phyloP scores from a whole-genome alignment of 1,140 invertebrate species.

The Diplogasteroides magnus region DNA sequence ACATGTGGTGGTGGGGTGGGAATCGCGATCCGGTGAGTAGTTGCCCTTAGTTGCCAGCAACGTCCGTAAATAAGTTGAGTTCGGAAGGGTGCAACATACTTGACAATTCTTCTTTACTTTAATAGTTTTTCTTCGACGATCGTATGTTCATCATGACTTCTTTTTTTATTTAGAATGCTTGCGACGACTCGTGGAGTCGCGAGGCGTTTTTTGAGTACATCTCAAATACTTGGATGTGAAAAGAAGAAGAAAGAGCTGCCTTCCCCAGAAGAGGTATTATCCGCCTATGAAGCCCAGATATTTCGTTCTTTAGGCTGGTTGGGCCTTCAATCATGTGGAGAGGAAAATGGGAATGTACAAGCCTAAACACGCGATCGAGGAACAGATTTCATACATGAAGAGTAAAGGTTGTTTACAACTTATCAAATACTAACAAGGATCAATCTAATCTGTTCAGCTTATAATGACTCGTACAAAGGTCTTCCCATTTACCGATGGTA shows the following conservation, averaged over 20 bases:
- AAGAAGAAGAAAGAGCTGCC: conserved; percentile 1
- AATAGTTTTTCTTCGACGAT: too few species aligned
- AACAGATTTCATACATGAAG: conserved; percentile 48
- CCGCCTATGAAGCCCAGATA: background rate
- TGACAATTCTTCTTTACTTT: too few species aligned
- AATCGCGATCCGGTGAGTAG: too few species aligned
- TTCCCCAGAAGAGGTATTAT: conserved; percentile 8
- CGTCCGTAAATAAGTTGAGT: too few species aligned
- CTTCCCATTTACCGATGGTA: conserved; percentile 49
- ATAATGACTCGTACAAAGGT: conserved; percentile 48
- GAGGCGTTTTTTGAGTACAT: background rate
- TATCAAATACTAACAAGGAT: background rate
- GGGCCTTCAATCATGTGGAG: conserved; percentile 49
- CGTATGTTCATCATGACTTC: too few species aligned
- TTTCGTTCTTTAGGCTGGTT: conserved; percentile 25
- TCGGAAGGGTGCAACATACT: too few species aligned
- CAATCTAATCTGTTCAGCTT: conserved; percentile 38
- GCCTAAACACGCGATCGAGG: conserved; percentile 49
- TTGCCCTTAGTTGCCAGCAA: too few species aligned
- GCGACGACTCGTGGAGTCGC: background rate
- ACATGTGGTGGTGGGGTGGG: too few species aligned
- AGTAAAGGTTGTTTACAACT: conserved; percentile 38
- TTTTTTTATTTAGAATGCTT: background rate
- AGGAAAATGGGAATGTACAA: conserved; percentile 49
- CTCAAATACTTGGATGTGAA: background rate